phyloP scores from a whole-genome alignment of 92 coral and sea anemone species.

The Palythoa grandiflora region DNA sequence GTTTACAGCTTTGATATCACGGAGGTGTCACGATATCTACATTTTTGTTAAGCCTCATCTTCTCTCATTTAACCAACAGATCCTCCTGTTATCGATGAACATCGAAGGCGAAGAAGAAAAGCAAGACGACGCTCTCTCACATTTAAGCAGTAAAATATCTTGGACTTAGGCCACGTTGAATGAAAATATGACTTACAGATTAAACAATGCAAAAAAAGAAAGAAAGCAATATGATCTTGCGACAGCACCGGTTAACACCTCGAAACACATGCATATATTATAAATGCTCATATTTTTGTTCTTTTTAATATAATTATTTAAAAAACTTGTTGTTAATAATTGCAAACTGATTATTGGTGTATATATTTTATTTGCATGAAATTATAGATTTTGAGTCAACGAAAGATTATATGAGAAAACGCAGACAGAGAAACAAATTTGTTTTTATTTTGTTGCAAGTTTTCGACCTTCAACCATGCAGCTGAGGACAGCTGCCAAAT shows the following conservation, averaged over 20 bases:
- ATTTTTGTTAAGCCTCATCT: neutral
- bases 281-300: neutral
- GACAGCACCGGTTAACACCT: neutral
- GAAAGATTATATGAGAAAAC: neutral
- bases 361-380: neutral
- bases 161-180: neutral
- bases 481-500: too few species aligned
- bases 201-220: neutral
- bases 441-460: neutral
- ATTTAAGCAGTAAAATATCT: neutral
- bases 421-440: neutral
- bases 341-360: neutral
- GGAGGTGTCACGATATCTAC: too few species aligned
- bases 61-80: neutral
- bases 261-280: neutral
- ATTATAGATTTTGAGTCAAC: neutral
- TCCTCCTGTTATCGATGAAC: slow-evolving; percentile 16
- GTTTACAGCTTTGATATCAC: too few species aligned
- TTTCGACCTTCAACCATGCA: too few species aligned
- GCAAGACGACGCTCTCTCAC: neutral
- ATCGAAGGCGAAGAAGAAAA: neutral
- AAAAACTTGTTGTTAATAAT: neutral
- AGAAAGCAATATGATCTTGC: neutral
- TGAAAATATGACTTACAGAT: neutral
- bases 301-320: neutral